These are phyloP conservation scores for Chelonus insularis DNA, from an alignment of 1,140 invertebrate genomes.

Conservation along the genomic window DNA sequence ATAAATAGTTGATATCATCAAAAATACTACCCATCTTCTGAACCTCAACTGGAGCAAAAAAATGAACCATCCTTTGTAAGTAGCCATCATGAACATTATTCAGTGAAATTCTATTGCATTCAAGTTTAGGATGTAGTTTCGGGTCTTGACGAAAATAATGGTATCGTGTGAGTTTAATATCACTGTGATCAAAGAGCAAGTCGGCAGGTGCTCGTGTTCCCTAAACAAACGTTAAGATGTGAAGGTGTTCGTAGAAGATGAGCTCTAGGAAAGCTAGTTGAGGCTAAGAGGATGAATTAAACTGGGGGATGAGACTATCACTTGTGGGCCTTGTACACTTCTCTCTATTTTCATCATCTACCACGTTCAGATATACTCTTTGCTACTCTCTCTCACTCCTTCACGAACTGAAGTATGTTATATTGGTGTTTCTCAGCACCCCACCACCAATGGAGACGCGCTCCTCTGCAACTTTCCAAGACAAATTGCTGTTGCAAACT, in stretches of 20 bases:
- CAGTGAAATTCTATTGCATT: neutral
- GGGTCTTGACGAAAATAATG: neutral
- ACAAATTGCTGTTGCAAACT: slow-evolving; percentile 52
- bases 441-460: neutral
- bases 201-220: slow-evolving; percentile 11
- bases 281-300: neutral
- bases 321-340: neutral
- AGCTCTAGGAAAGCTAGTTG: neutral
- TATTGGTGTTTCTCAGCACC: neutral
- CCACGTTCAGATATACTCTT: neutral
- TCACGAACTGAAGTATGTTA: neutral
- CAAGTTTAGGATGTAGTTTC: neutral
- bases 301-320: slow-evolving; percentile 1
- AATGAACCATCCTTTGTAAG: no score
- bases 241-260: slow-evolving; percentile 14
- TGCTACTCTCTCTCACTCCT: neutral
- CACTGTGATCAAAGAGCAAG: slow-evolving; percentile 9
- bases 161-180: slow-evolving; percentile 18
- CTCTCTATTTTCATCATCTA: neutral
- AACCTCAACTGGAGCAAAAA: no score
- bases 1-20: no score
- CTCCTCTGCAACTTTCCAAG: slow-evolving; percentile 37
- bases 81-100: neutral
- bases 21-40: no score
- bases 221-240: slow-evolving; percentile 11